Evolutionary conservation across 1,140 invertebrate genomes (phyloP).

Genomic region (Papilio helenus): DNA sequence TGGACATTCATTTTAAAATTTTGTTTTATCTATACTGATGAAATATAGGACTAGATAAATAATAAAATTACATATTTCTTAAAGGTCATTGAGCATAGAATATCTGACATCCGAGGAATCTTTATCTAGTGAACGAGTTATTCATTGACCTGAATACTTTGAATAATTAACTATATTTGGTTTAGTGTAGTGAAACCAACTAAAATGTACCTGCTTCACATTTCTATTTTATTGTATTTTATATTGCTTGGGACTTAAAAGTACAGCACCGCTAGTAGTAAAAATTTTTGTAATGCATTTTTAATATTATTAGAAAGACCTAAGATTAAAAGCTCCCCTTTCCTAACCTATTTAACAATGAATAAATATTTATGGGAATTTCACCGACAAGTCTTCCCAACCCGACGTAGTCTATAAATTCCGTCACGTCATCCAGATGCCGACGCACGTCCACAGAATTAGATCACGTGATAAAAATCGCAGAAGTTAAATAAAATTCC

Average conservation of each 20-base stretch:
- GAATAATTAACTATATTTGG: background rate
- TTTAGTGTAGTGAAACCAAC: no score
- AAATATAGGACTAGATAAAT: background rate
- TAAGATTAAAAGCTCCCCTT: background rate
- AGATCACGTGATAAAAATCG: background rate
- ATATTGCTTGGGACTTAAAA: no score
- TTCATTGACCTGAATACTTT: background rate
- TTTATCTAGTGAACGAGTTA: background rate
- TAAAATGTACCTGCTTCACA: no score
- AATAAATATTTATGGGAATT: background rate
- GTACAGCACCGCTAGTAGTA: no score
- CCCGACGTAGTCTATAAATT: background rate
- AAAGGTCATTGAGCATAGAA: slow-evolving; percentile 4
- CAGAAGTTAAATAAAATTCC: background rate
- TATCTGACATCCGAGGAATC: background rate
- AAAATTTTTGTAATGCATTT: no score
- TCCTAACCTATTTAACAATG: background rate
- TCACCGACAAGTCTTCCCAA: background rate
- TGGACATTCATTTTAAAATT: no score
- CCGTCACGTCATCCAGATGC: background rate
- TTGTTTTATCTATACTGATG: background rate
- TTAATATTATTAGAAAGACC: background rate
- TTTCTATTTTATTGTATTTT: no score
- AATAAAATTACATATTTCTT: background rate
- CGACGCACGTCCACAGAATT: background rate